Conservation (phyloP, 2,113 vertebrate genomes). For the Rafetus swinhoei region DNA sequence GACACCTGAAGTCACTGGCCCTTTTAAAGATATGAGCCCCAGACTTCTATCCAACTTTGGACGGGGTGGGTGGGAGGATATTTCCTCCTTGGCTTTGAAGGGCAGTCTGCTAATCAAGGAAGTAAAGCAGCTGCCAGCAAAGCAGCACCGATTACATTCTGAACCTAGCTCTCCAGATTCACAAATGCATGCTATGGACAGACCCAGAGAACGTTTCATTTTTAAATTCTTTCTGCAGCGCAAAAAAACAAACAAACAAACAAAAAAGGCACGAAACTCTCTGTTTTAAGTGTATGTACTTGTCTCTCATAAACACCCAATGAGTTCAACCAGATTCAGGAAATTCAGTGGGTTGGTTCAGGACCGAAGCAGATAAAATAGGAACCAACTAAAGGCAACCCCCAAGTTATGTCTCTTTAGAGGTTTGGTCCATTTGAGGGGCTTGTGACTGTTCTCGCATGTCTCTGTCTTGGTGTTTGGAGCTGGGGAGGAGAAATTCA, state of each 20-base stretch:
- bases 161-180: not conserved
- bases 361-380: not conserved
- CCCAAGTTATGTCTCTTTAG: not conserved
- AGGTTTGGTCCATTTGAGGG: conserved; percentile 14
- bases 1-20: not conserved
- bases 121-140: not conserved
- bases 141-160: not conserved
- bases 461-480: not conserved
- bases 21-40: not conserved
- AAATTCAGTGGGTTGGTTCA: not conserved
- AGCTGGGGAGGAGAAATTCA: not conserved
- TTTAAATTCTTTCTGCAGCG: not conserved
- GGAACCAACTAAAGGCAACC: not conserved
- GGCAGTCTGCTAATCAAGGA: not conserved
- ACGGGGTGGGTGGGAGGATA: not conserved
- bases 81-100: not conserved
- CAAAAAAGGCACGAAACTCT: not conserved
- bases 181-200: not conserved
- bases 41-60: accelerated
- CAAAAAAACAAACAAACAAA: not conserved
- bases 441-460: not conserved
- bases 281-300: not conserved
- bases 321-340: not conserved
- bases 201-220: not conserved
- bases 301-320: not conserved